Base-by-base conservation (phyloP, 1,140 invertebrate species). In the Melitaea cinxia region DNA sequence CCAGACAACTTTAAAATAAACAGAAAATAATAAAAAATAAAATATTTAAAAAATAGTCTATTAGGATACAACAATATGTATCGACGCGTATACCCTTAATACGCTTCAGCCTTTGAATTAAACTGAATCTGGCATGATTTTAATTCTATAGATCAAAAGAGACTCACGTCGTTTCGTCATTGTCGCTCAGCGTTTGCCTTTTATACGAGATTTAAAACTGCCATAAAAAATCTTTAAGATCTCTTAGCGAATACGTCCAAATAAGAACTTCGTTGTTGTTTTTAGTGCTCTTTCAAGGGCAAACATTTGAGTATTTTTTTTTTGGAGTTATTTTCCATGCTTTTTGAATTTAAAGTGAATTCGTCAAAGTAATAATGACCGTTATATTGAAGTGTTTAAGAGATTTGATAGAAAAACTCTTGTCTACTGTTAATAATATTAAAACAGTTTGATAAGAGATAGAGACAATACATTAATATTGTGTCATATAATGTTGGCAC, bases 91-190 rank as follows among this genome's bases (percentile, higher is more conserved):
- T 26, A 2, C 30, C 37, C 6, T 19, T 12, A 4, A 21, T 10
- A 19, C 42, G 42, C 42, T 47, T n/a, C 17, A 21, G 42, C 21
- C 10, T 23, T 10, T 4, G 0, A 15, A 14, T 37, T 54, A 15
- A 33, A 14, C 54, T 35, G 65, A 61, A 28, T 7, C 30, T 49
- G 55, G 42, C 19, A 30, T 61, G 62, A 67, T 66, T 73, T 77
- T 72, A 78, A 73, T 78, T 78, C 72, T 73, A 72, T 70, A 73
- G 68, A 75, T 78, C 73, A 75, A 75, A 77, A 73, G 70, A 72
- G 66, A 39, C 56, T 53, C 49, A 54, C 64, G 67, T 58, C 30
- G 62, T 67, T 57, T 33, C 39, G n/a, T 62, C 42, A 55, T 55
- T 47, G 35, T 26, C 17, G 37, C 30, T 47, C 39, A 21, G 19